A percentile compares a stretch with the other conserved stretches of the same genome.
phyloP scores from a whole-genome alignment of 2,888 invertebrate genomes.

The Drosophila basisetae region DNA sequence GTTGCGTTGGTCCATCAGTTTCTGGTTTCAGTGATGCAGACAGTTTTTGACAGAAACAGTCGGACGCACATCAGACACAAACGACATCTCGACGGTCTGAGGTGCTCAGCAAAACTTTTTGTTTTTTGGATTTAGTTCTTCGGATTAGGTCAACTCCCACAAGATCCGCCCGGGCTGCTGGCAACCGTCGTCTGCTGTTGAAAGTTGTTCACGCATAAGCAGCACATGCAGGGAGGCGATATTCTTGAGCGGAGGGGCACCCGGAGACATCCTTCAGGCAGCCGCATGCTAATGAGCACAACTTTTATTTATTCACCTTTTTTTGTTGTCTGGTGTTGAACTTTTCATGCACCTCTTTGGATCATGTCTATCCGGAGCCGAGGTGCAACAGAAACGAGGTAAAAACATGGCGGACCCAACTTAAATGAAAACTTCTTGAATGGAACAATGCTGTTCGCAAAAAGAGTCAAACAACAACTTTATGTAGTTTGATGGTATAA shows the following conservation, averaged over 20 bases:
- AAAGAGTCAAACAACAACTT: conserved; percentile 14
- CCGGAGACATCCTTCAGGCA: conserved; percentile 22
- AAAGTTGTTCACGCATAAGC: conserved; percentile 67
- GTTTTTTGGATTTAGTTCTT: conserved; percentile 29
- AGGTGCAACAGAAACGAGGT: conserved; percentile 12
- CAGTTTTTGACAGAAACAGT: conserved; percentile 61
- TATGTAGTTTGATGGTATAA: conserved; percentile 9
- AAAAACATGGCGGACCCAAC: conserved; percentile 19
- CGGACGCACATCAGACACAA: conserved; percentile 57
- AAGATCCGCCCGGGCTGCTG: conserved; percentile 4
- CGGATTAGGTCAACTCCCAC: conserved; percentile 46
- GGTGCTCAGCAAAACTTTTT: conserved; percentile 62
- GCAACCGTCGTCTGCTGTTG: conserved; percentile 53
- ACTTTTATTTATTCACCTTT: conserved; percentile 46
- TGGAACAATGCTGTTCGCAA: conserved; percentile 34
- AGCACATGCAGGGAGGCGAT: conserved; percentile 36
- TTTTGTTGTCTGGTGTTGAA: conserved; percentile 39
- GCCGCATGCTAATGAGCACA: conserved; percentile 74
- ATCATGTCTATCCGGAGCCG: conserved; percentile 16
- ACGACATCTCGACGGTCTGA: conserved; percentile 45
- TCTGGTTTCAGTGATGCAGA: conserved; percentile 57
- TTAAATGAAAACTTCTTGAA: conserved; percentile 45
- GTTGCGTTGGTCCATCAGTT: conserved; percentile 42
- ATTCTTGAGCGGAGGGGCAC: conserved; percentile 1
- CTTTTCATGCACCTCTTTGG: conserved; percentile 48